These are phyloP conservation scores for Dendrolimus kikuchii DNA, from an alignment of 1,140 invertebrate genomes.

Conservation along the genomic window DNA sequence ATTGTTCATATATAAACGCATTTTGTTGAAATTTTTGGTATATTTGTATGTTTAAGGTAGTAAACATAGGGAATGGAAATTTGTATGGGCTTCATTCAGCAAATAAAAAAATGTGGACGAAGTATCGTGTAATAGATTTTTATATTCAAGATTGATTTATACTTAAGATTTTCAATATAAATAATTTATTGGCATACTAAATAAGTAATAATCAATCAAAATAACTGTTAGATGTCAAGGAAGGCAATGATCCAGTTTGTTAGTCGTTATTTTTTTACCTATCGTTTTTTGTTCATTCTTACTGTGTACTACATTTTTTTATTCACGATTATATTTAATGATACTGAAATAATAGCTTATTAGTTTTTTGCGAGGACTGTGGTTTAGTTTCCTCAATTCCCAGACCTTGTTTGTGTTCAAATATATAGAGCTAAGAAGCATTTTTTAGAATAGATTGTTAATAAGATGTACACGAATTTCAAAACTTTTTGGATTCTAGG, in stretches of 20 bases:
- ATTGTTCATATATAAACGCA: no score
- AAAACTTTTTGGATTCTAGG: no score
- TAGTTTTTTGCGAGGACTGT: slow-evolving; percentile 36
- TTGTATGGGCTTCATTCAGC: no score
- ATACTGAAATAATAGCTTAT: slow-evolving; percentile 42
- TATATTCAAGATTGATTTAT: no score
- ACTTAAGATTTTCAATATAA: not conserved
- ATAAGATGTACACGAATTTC: no score
- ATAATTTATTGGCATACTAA: slow-evolving; percentile 7
- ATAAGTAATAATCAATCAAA: slow-evolving; percentile 24
- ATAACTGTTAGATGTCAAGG: slow-evolving; percentile 39
- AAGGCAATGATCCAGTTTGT: slow-evolving; percentile 41
- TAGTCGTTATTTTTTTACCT: slow-evolving; percentile 32
- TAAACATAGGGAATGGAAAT: no score
- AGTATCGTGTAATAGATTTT: no score
- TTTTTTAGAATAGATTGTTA: slow-evolving; percentile 3
- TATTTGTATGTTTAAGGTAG: no score
- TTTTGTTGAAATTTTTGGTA: no score
- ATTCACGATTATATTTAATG: slow-evolving; percentile 45
- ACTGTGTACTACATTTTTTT: slow-evolving; percentile 36
- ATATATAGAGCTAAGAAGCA: slow-evolving; percentile 19
- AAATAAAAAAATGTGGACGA: no score
- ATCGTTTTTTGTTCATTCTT: slow-evolving; percentile 28
- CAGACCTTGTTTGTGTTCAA: slow-evolving; percentile 51
- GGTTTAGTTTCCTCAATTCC: slow-evolving; percentile 48